Percentiles rank a stretch among this genome's conserved stretches.
phyloP scores from a whole-genome alignment of 2,113 vertebrate species.

The Atlantisia rogersi region DNA sequence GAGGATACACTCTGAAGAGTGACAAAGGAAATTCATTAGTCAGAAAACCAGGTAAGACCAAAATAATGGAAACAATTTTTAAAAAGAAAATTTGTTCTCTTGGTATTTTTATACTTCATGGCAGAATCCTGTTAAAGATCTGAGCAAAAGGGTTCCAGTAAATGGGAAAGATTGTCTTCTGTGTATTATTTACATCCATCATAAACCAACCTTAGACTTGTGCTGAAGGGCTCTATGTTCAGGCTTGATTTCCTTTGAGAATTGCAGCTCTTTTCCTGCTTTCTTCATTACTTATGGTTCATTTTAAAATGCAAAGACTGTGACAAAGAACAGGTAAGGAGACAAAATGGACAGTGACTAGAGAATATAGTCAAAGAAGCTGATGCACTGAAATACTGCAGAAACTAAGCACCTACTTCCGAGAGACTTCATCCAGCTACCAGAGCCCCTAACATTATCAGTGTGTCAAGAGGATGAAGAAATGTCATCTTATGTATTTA shows the following conservation, averaged over 20 bases:
- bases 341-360: neutral
- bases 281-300: neutral
- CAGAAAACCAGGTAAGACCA: neutral
- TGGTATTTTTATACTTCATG: neutral
- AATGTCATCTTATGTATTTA: neutral
- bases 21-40: neutral
- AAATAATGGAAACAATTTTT: neutral
- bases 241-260: neutral
- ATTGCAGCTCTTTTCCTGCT: neutral
- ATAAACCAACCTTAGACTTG: neutral
- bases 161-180: neutral
- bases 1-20: neutral
- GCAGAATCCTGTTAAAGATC: neutral
- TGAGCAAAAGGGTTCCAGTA: neutral
- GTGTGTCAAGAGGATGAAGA: neutral
- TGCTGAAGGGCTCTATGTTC: neutral
- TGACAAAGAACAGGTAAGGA: neutral
- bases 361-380: neutral
- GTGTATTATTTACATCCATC: neutral
- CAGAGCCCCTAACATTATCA: neutral
- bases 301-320: neutral
- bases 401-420: neutral
- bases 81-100: neutral
- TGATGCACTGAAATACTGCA: neutral
- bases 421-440: neutral